Evolutionary conservation across 1,140 invertebrate genomes (phyloP).

Genomic region (Sitophilus oryzae): DNA sequence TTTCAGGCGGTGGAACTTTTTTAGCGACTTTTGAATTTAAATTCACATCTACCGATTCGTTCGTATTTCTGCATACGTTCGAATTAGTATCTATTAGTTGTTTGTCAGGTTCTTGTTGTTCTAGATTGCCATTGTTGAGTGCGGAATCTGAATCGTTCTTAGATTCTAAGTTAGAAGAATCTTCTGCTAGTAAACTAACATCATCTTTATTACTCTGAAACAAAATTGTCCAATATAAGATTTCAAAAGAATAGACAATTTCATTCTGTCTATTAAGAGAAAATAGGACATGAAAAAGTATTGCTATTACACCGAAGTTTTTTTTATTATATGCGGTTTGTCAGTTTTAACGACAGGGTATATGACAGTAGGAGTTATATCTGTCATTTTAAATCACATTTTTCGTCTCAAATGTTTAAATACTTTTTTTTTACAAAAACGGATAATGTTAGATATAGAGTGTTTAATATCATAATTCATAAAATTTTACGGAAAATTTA

Average conservation of each 20-base stretch:
- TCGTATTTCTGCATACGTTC: constrained; percentile 31
- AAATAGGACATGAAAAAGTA: background rate
- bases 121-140: background rate
- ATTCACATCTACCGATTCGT: constrained; percentile 28
- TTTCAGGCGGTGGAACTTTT: constrained; percentile 15
- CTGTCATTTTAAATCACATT: no score
- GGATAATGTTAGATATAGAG: no score
- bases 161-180: constrained; percentile 7
- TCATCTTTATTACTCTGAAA: constrained; percentile 8
- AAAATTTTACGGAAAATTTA: no score
- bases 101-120: constrained; percentile 6
- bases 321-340: background rate
- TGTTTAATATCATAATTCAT: no score
- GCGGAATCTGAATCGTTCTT: background rate
- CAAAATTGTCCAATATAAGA: no score
- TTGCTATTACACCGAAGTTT: no score
- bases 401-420: no score
- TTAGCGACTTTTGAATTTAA: constrained; percentile 36
- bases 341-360: background rate
- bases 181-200: constrained; percentile 8
- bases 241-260: background rate
- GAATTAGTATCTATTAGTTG: constrained; percentile 38
- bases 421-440: no score
- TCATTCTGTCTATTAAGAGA: background rate
- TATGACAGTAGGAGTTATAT: no score